A percentile compares a stretch with the other conserved stretches of the same genome.
Conservation (phyloP, 2,113 vertebrate species). For the Cryptomyrus ogoouensis region DNA sequence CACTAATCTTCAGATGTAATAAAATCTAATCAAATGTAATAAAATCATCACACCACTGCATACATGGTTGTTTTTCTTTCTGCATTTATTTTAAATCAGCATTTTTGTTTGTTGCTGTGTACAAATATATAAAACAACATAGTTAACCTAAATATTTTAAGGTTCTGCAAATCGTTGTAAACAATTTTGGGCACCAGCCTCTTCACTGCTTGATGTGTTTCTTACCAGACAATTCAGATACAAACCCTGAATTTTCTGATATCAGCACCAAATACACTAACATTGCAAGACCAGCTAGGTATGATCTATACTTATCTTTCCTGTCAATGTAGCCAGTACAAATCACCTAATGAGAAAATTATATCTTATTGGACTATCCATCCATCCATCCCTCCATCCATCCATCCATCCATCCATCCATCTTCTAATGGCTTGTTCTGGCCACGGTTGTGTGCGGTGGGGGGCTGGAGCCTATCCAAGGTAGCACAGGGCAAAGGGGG, state of each 20-base stretch:
- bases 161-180: not conserved
- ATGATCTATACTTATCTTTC: not conserved
- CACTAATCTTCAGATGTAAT: not conserved
- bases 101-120: not conserved
- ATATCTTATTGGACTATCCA: not conserved
- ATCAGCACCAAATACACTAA: not conserved
- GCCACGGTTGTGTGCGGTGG: too few relatives aligned
- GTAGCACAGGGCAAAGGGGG: not conserved
- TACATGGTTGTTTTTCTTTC: not conserved
- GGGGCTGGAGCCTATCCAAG: not conserved
- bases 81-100: not conserved
- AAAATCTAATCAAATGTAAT: not conserved
- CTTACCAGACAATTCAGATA: not conserved
- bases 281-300: not conserved
- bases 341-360: not conserved
- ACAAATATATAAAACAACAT: not conserved
- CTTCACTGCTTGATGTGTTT: not conserved
- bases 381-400: not conserved
- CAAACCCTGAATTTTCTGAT: not conserved
- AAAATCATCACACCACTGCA: not conserved
- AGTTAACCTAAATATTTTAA: not conserved
- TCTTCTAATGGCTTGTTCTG: not conserved
- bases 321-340: not conserved
- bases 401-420: constrained; percentile 4
- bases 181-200: not conserved